A percentile compares a stretch with the other conserved stretches of the same genome.
phyloP scores from a whole-genome alignment of 2,113 vertebrate species.

The Dasypus novemcinctus region DNA sequence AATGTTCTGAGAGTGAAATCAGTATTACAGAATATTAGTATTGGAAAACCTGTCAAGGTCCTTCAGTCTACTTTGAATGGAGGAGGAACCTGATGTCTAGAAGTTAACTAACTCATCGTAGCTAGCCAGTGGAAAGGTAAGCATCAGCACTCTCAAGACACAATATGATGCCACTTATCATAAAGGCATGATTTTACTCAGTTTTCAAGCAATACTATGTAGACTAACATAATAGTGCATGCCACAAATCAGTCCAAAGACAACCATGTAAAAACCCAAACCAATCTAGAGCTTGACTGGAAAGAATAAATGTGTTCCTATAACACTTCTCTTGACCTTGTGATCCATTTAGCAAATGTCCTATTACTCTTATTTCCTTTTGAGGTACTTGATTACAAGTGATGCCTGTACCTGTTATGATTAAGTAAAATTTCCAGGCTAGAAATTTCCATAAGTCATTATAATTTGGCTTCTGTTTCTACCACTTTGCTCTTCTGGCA shows the following conservation, averaged over 20 bases:
- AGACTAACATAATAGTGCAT: not conserved
- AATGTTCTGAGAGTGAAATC: not conserved
- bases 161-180: too few species aligned
- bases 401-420: not conserved
- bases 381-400: not conserved
- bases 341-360: conserved; percentile 17
- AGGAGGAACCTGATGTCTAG: not conserved
- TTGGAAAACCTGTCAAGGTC: not conserved
- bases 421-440: conserved; percentile 30
- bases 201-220: not conserved
- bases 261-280: not conserved
- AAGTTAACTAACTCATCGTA: too few species aligned
- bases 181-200: not conserved
- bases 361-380: conserved; percentile 39
- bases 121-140: not conserved
- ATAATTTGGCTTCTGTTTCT: not conserved
- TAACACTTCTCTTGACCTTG: not conserved
- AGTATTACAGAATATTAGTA: not conserved
- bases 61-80: not conserved
- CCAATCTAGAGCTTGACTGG: not conserved
- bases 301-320: not conserved
- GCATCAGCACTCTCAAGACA: too few species aligned
- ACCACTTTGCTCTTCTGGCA: not conserved
- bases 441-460: not conserved
- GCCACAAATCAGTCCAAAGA: not conserved